Percentiles rank a stretch among this genome's conserved stretches.
These are phyloP conservation scores for Manacus vitellinus DNA, from an alignment of 2,113 vertebrate species.

Conservation along the genomic window DNA sequence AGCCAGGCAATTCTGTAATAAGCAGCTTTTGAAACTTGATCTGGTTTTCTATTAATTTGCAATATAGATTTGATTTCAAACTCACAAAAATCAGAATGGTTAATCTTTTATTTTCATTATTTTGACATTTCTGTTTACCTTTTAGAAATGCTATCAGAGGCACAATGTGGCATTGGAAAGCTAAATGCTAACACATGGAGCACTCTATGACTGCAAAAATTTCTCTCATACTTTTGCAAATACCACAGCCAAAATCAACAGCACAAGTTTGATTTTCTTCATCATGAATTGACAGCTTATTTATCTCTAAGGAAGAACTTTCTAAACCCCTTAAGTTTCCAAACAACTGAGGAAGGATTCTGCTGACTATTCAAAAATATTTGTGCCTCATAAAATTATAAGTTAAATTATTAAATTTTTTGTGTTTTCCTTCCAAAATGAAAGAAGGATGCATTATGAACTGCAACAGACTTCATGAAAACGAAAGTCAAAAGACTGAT, in stretches of 20 bases:
- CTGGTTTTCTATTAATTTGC: constrained; percentile 51
- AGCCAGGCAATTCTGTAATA: neutral
- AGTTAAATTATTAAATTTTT: constrained; percentile 51
- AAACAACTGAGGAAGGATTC: constrained; percentile 77
- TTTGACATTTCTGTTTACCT: constrained; percentile 81
- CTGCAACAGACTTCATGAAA: constrained; percentile 33
- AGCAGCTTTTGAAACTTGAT: constrained; percentile 24
- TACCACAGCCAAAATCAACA: constrained; percentile 83
- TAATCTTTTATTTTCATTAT: constrained; percentile 79
- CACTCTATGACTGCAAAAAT: constrained; percentile 65
- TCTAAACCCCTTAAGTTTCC: constrained; percentile 80
- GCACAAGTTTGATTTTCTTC: constrained; percentile 83
- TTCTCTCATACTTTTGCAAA: constrained; percentile 78
- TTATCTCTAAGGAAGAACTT: constrained; percentile 81
- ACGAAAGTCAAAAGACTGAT: neutral
- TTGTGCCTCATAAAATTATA: constrained; percentile 65
- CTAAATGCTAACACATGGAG: constrained; percentile 84
- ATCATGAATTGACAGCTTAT: constrained; percentile 89
- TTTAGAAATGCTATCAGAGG: constrained; percentile 73
- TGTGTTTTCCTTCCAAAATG: neutral
- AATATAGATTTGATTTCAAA: constrained; percentile 63
- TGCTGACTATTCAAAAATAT: constrained; percentile 86
- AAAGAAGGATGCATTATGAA: neutral
- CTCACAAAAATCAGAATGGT: constrained; percentile 59
- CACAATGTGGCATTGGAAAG: constrained; percentile 69